These are phyloP conservation scores for Aleiodes leptofemur DNA, from an alignment of 2,888 invertebrate genomes.

Conservation along the genomic window DNA sequence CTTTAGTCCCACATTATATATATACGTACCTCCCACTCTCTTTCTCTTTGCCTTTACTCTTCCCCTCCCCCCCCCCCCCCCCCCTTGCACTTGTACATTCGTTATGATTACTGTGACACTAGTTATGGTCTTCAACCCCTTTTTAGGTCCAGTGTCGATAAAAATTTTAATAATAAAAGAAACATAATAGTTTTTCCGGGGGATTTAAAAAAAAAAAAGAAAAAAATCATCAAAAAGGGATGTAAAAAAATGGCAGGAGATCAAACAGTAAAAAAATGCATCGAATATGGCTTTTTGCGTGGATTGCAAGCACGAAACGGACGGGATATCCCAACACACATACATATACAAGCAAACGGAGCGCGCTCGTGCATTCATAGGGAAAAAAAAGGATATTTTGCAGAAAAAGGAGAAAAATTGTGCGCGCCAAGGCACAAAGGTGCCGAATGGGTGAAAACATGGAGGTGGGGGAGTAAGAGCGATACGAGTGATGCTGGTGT, in stretches of 20 bases:
- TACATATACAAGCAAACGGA: slow-evolving; percentile 19
- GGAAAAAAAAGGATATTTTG: slow-evolving; percentile 34
- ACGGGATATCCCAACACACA: slow-evolving; percentile 20
- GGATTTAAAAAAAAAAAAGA: slow-evolving; percentile 55
- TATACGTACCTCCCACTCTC: background rate
- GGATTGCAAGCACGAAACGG: slow-evolving; percentile 44
- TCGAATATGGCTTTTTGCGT: slow-evolving; percentile 43
- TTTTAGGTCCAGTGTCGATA: slow-evolving; percentile 27
- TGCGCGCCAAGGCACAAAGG: slow-evolving; percentile 31
- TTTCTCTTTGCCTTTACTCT: background rate
- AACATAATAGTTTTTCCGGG: slow-evolving; percentile 46
- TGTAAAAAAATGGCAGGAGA: slow-evolving; percentile 26
- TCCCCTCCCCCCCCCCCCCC: background rate
- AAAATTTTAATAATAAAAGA: slow-evolving; percentile 43
- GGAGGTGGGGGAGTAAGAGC: background rate
- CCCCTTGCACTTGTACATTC: slow-evolving; percentile 12
- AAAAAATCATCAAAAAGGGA: slow-evolving; percentile 63
- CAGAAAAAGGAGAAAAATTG: slow-evolving; percentile 37
- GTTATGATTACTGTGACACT: slow-evolving; percentile 35
- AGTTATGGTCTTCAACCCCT: slow-evolving; percentile 26
- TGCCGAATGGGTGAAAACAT: slow-evolving; percentile 19
- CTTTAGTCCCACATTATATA: slow-evolving; percentile 37
- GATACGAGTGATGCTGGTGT: background rate
- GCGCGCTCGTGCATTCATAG: slow-evolving; percentile 43
- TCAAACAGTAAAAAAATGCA: slow-evolving; percentile 33